Conservation (phyloP, 2,888 invertebrate genomes). For the Clitarchus hookeri region DNA sequence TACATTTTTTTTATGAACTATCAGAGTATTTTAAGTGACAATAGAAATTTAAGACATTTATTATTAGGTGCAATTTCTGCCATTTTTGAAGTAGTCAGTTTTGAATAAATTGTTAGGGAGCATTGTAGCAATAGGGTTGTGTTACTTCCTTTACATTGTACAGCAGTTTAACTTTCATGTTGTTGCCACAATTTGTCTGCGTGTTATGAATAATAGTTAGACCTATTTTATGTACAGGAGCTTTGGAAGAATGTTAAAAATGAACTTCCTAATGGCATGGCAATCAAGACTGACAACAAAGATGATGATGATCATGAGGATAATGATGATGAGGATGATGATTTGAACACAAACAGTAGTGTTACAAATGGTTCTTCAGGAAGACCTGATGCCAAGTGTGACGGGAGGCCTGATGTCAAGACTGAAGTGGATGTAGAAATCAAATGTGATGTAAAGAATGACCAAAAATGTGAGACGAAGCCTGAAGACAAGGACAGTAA, state of each 20-base stretch:
- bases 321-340: no score
- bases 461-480: slow-evolving; percentile 46
- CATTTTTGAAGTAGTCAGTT: no score
- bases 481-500: slow-evolving; percentile 62
- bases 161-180: no score
- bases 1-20: no score
- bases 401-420: slow-evolving; percentile 40
- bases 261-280: neutral
- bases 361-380: neutral
- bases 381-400: neutral
- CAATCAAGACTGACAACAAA: neutral
- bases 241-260: neutral
- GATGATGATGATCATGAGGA: neutral
- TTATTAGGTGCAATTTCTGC: no score
- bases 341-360: neutral
- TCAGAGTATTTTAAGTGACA: no score
- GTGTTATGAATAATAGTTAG: no score
- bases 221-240: neutral
- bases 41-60: no score
- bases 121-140: no score
- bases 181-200: no score
- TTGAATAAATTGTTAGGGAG: no score
- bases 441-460: neutral
- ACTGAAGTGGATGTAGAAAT: slow-evolving; percentile 34
- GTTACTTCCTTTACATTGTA: no score